Evolutionary conservation across 2,113 vertebrate species (phyloP), one percentile per base, ranked within the genome.

Genomic region (Triplophysa rosa): DNA sequence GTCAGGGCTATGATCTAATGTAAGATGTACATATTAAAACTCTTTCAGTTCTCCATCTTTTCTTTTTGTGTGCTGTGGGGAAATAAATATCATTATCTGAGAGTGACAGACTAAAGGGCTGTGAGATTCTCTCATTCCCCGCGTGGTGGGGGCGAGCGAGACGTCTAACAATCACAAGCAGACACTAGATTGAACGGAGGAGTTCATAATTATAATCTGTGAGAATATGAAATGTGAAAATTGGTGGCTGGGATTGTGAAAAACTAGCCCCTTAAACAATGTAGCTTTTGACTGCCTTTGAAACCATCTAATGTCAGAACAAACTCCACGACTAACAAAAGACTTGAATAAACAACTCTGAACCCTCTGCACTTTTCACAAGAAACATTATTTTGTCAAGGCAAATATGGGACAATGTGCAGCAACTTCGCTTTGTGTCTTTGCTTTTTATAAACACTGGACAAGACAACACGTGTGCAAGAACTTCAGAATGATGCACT

Each of bases 141-240:
- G 19, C 16, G n/a, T 75, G 29, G 58, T 62, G 42, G 78, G 56
- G 68, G 75, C 63, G 24, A 52, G 67, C 3, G 64, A 78, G 83
- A 52, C n/a, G 29, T 37, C 10, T 33, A 80, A 79, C 77, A 74
- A 56, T 71, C 83, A 74, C 42, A 66, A 78, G 58, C 59, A 70
- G 61, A 67, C 23, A n/a, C 65, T 47, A 61, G 54, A 45, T 63
- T 61, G 62, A 54, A 58, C 45, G 40, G 71, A 72, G 77, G 71
- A 80, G 72, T n/a, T 74, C 23, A 67, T 82, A 70, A 82, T 79
- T 77, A 64, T 80, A 79, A 80, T 81, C 80, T 84, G 76, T 45
- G 78, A 69, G 56, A 64, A 68, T 67, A 67, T 29, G 29, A 82
- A 73, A 75, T 75, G 29, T 75, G 80, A 45, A 77, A 67, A 84